Evolutionary conservation across 2,797 vertebrate genomes (phyloP).

Genomic region (Gambelia wislizenii): DNA sequence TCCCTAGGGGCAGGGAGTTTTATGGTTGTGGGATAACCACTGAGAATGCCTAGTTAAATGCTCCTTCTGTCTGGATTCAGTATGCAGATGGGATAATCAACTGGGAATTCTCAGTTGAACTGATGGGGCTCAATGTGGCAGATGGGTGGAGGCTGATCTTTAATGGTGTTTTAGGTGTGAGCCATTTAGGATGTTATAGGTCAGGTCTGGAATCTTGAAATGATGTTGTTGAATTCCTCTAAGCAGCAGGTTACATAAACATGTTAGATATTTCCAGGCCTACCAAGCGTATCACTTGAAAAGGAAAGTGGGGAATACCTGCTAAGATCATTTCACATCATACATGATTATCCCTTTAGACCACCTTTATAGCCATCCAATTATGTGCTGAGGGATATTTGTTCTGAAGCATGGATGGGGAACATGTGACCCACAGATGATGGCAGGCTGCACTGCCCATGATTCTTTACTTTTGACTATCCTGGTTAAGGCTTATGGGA

Average conservation of each 20-base stretch:
- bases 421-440: too few relatives aligned
- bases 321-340: too few relatives aligned
- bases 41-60: conserved; percentile 8
- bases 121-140: background rate
- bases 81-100: conserved; percentile 3
- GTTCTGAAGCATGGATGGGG: too few relatives aligned
- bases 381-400: too few relatives aligned
- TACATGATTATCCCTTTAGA: too few relatives aligned
- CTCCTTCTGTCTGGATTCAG: conserved; percentile 10
- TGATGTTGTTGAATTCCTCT: background rate
- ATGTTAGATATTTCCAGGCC: background rate
- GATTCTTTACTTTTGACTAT: too few relatives aligned
- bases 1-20: conserved; percentile 3
- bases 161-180: conserved; percentile 15
- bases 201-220: conserved; percentile 30
- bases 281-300: background rate
- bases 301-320: too few relatives aligned
- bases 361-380: too few relatives aligned
- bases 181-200: background rate
- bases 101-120: conserved; percentile 10
- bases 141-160: background rate
- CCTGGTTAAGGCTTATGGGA: too few relatives aligned
- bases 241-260: background rate
- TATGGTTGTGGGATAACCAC: conserved; percentile 6
- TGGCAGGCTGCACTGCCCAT: too few relatives aligned